phyloP scores from a whole-genome alignment of 2,797 vertebrate species.

The Falco columbarius region DNA sequence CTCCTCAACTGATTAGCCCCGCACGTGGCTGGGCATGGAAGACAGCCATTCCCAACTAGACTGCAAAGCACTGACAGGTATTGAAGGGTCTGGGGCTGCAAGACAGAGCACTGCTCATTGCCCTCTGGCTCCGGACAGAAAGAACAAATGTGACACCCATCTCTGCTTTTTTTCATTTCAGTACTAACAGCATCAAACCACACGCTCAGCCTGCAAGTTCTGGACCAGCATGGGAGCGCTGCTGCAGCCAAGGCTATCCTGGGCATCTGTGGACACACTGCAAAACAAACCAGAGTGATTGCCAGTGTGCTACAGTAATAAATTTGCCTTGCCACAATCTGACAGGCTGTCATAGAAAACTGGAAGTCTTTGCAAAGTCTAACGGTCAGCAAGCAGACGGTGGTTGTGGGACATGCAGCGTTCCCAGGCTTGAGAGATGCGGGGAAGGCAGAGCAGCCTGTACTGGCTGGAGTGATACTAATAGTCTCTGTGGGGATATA shows the following conservation, averaged over 20 bases:
- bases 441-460: not conserved
- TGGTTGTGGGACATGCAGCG: not conserved
- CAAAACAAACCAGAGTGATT: not conserved
- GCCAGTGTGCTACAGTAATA: not conserved
- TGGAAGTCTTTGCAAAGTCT: not conserved
- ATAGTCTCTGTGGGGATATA: not conserved
- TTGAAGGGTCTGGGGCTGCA: not conserved
- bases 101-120: not conserved
- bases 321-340: not conserved
- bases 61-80: not conserved
- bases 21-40: not conserved
- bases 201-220: not conserved
- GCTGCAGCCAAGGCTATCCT: not conserved
- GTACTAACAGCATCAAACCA: not conserved
- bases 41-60: not conserved
- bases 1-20: not conserved
- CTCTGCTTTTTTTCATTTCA: not conserved
- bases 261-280: not conserved
- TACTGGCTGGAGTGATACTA: not conserved
- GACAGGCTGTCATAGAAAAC: conserved; percentile 1
- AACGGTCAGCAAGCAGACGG: not conserved
- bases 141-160: not conserved
- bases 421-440: not conserved
- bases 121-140: not conserved
- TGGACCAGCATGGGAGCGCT: not conserved